Base-by-base conservation (phyloP, 2,113 vertebrate species). In the Oxyruncus cristatus region DNA sequence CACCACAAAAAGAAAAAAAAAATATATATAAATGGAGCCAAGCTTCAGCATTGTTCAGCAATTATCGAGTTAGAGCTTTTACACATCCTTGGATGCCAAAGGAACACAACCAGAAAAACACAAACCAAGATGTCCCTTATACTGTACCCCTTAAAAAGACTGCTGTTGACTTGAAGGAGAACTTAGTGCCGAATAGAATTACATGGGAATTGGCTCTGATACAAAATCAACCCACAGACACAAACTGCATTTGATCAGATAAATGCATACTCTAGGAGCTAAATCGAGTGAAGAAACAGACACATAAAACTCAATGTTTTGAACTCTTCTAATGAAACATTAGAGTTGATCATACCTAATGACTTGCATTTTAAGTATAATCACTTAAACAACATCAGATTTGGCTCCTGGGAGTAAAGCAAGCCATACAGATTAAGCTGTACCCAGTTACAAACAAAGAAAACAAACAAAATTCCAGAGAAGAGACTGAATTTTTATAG, bases 201-300 rank as follows among this genome's bases (percentile, higher is more conserved):
- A 92, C 82, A 90, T 42, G 35, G 63, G 55, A 92, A 55, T 73
- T 95, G 95, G 88, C 95, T 75, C 49, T 62, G 37, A 30, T 76
- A 85, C 93, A 96, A 92, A 91, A 92, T 58, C 93, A 94, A 42
- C 93, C 95, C 88, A 93, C 95, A 92, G 83, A 78, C 73, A 75
- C 46, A 95, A 91, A 92, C 63, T 95, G 47, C 91, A 84, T 94
- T 95, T 81, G 65, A 86, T 95, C 95, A 95, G 79, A 93, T 46
- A 96, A 75, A 90, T 15, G 61, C 55, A 75, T 49, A 74, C 42
- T 22, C 37, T 35, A 77, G 63, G 49, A 93, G 62, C 52, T 88
- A 90, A 95, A 92, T 47, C 85, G 90, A 89, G 50, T 39, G 80
- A 68, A 89, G 59, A 55, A 93, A 75, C 53, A 88, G 78, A 88